Conservation (phyloP, 2,797 vertebrate genomes). For the Brachyrhaphis roseni region DNA sequence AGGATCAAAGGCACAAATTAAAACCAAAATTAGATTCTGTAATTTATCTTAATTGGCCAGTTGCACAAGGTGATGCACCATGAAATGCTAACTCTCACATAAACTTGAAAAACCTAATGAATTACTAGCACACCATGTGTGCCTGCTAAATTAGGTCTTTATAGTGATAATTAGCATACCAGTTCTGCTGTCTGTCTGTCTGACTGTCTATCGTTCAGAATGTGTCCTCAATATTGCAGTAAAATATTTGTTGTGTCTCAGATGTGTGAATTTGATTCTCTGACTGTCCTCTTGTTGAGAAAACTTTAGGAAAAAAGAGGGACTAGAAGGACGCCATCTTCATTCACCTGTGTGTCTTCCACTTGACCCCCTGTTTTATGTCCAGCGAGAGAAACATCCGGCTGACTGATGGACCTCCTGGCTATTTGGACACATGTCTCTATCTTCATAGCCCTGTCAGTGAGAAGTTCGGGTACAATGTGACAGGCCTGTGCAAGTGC, state of each 20-base stretch:
- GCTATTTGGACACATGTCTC: conserved; percentile 80
- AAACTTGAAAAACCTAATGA: background rate
- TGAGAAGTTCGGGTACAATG: conserved; percentile 61
- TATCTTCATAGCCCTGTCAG: conserved; percentile 63
- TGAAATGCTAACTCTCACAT: background rate
- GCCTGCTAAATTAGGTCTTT: background rate
- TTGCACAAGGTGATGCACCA: background rate
- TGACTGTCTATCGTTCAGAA: background rate
- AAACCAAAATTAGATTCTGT: background rate
- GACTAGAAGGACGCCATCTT: conserved; percentile 56
- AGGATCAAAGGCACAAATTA: background rate
- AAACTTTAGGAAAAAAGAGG: conserved; percentile 50
- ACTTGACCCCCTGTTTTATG: conserved; percentile 57
- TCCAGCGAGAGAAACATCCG: conserved; percentile 41
- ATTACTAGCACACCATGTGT: background rate
- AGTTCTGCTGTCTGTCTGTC: background rate
- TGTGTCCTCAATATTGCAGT: conserved; percentile 10
- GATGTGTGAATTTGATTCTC: conserved; percentile 27
- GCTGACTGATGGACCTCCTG: conserved; percentile 75
- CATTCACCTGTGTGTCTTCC: conserved; percentile 62
- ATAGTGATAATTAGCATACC: background rate
- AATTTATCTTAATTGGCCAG: background rate
- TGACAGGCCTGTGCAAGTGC: conserved; percentile 64
- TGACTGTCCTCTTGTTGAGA: conserved; percentile 40
- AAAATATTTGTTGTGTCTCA: conserved; percentile 20